Percentiles rank a stretch among this genome's conserved stretches.
These are phyloP conservation scores for Andrena flavipes DNA, from an alignment of 2,888 invertebrate genomes.

Conservation along the genomic window DNA sequence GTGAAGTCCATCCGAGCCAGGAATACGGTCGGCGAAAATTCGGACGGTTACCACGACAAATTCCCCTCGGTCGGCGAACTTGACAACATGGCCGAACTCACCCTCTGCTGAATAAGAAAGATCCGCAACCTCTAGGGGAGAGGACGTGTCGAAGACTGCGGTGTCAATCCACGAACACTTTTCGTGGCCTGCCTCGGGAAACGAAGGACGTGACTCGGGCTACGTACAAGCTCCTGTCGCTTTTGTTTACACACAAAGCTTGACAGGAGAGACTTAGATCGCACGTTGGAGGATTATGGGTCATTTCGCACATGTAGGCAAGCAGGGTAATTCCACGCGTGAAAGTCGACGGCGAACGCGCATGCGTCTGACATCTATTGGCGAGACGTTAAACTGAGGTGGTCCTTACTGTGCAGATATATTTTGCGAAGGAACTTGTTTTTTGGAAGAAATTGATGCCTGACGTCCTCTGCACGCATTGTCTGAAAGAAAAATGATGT, in stretches of 20 bases:
- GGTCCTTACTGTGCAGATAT: too few relatives aligned
- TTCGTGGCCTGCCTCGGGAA: constrained; percentile 1
- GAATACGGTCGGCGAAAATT: constrained; percentile 1
- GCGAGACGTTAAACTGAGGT: background rate
- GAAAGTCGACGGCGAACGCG: background rate
- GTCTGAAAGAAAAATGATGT: too few relatives aligned
- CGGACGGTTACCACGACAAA: constrained; percentile 23
- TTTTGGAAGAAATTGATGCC: too few relatives aligned
- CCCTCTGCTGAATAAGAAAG: constrained; percentile 51
- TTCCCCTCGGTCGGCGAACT: constrained; percentile 54
- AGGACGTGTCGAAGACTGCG: constrained; percentile 32
- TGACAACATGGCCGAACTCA: constrained; percentile 69
- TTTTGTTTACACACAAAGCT: constrained; percentile 55
- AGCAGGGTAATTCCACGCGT: constrained; percentile 49
- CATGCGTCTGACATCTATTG: constrained; percentile 20
- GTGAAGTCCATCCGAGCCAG: constrained; percentile 6
- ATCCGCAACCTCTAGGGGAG: constrained; percentile 40
- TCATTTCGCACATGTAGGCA: constrained; percentile 23
- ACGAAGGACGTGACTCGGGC: constrained; percentile 20
- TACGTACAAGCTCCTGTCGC: background rate
- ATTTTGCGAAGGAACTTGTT: too few relatives aligned
- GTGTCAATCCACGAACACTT: constrained; percentile 35
- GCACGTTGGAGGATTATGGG: constrained; percentile 31
- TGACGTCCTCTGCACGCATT: too few relatives aligned
- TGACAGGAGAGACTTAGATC: constrained; percentile 44